Percentiles rank a stretch among this genome's conserved stretches.
phyloP scores from a whole-genome alignment of 2,888 invertebrate species.

The Lasioglossum villosulum region DNA sequence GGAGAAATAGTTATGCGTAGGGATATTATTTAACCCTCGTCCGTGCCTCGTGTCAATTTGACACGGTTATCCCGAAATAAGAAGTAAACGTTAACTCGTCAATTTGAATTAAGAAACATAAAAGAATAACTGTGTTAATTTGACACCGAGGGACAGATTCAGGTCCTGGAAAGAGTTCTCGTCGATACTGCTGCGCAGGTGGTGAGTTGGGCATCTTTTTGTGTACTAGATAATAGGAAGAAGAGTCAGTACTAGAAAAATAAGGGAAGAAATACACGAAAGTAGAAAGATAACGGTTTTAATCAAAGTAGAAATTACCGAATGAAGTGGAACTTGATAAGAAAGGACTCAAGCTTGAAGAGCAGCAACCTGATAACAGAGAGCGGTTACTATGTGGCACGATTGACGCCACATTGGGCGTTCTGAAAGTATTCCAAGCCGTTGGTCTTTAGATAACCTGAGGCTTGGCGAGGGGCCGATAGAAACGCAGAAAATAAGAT shows the following conservation, averaged over 20 bases:
- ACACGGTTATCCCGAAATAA: no score
- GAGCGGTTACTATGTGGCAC: neutral
- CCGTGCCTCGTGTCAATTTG: no score
- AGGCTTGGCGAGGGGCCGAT: conserved; percentile 30
- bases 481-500: conserved; percentile 55
- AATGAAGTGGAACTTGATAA: neutral
- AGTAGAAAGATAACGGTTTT: neutral
- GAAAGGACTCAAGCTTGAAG: neutral
- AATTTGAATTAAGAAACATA: no score
- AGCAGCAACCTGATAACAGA: neutral
- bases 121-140: no score
- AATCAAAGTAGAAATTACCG: neutral
- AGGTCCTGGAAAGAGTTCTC: neutral
- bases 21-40: neutral
- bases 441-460: conserved; percentile 15
- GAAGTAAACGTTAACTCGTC: no score
- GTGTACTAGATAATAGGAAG: neutral
- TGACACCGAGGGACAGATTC: no score
- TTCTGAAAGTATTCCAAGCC: conserved; percentile 9
- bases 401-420: neutral
- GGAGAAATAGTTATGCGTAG: neutral
- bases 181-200: neutral
- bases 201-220: neutral
- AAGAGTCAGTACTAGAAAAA: no score
- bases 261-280: neutral